Percentiles rank a stretch among this genome's conserved stretches.
Evolutionary conservation across 92 coral and sea anemone species (phyloP).

Genomic region (Blastomussa wellsi): DNA sequence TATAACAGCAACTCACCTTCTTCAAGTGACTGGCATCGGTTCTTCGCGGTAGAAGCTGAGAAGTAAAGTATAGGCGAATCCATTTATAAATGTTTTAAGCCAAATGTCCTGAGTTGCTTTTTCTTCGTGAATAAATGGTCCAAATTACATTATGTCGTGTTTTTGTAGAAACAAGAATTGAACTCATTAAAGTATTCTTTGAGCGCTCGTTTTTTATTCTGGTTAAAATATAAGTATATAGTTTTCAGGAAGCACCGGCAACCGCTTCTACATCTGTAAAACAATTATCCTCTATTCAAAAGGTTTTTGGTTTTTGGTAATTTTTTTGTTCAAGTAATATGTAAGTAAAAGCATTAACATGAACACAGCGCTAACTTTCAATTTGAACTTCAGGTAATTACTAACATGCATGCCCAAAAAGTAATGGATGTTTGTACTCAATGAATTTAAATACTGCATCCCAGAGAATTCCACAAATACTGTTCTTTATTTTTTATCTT

Average conservation of each 20-base stretch:
- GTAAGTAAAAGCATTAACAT: neutral
- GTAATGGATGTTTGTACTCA: no score
- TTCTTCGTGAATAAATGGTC: neutral
- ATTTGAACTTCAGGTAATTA: no score
- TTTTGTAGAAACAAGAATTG: neutral
- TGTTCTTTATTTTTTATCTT: no score
- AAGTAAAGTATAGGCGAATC: neutral
- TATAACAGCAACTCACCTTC: neutral
- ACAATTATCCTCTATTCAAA: neutral
- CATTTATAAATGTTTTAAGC: neutral
- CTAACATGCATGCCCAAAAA: no score
- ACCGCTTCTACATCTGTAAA: neutral
- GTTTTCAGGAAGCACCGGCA: neutral
- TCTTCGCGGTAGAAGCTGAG: neutral
- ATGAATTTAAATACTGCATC: no score
- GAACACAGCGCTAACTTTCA: no score
- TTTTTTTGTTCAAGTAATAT: neutral
- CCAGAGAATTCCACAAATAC: no score
- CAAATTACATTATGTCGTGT: neutral
- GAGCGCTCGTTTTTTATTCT: neutral
- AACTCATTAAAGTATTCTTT: neutral
- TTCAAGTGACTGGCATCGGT: neutral
- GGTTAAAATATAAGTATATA: neutral
- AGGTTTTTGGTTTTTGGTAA: neutral
- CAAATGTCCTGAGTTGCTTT: neutral